These are phyloP conservation scores for Rhyacophila evoluta DNA, from an alignment of 2,888 invertebrate genomes.

Conservation along the genomic window DNA sequence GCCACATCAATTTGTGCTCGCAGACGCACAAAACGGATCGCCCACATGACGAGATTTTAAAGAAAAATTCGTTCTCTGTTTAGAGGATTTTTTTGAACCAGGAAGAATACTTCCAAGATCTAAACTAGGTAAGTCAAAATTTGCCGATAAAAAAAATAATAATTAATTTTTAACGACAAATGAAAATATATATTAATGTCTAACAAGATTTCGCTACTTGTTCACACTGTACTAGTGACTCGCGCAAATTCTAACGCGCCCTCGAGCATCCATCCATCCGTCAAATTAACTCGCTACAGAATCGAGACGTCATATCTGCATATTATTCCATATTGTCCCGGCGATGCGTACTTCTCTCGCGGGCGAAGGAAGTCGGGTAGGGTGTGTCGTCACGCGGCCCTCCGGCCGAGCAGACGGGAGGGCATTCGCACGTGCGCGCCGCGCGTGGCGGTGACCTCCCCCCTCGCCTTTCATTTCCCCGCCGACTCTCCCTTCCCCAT, in stretches of 20 bases:
- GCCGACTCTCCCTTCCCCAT: not conserved
- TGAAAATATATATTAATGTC: too few species aligned
- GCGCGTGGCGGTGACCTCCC: conserved; percentile 29
- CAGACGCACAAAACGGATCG: not conserved
- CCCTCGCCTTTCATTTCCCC: not conserved
- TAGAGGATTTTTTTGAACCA: too few species aligned
- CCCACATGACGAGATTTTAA: not conserved
- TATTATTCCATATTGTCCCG: not conserved
- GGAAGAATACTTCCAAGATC: too few species aligned
- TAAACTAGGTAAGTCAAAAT: too few species aligned
- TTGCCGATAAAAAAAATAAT: too few species aligned
- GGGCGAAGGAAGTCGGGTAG: not conserved
- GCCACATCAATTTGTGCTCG: not conserved
- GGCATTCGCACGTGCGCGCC: conserved; percentile 37
- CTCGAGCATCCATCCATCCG: too few species aligned
- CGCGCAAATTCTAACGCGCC: too few species aligned
- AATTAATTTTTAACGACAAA: too few species aligned
- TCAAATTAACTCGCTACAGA: too few species aligned
- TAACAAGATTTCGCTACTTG: too few species aligned
- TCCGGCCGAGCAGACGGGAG: conserved; percentile 20
- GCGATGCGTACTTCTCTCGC: not conserved
- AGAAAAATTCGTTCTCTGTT: too few species aligned
- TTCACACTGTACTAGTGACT: too few species aligned
- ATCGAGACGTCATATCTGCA: not conserved
- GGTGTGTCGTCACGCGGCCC: conserved; percentile 23